These are phyloP conservation scores for Dascyllus trimaculatus DNA, from an alignment of 2,113 vertebrate species.

Conservation along the genomic window DNA sequence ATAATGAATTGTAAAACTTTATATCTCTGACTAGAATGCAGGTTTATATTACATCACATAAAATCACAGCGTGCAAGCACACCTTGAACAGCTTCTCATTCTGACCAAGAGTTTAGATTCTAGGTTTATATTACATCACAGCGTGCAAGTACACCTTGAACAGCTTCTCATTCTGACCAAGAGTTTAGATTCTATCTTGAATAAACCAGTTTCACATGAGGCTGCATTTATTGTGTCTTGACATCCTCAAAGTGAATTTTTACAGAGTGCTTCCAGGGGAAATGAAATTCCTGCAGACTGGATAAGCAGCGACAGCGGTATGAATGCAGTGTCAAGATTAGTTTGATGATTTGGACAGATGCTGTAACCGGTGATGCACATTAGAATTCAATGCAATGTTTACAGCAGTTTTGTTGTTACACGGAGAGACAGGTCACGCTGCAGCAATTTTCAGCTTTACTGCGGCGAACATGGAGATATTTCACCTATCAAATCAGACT, in stretches of 20 bases:
- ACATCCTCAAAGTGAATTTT: slow-evolving; percentile 43
- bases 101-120: background rate
- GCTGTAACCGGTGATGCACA: slow-evolving; percentile 5
- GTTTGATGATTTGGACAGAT: slow-evolving; percentile 33
- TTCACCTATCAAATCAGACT: background rate
- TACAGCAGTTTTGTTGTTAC: slow-evolving; percentile 2
- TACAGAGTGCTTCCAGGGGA: slow-evolving; percentile 32
- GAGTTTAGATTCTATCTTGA: background rate
- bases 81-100: background rate
- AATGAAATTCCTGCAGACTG: slow-evolving; percentile 50
- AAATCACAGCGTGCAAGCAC: background rate
- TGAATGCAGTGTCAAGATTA: slow-evolving; percentile 20
- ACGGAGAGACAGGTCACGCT: background rate
- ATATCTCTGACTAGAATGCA: too few species aligned
- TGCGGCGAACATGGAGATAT: background rate
- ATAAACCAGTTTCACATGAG: slow-evolving; percentile 14
- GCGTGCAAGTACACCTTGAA: background rate
- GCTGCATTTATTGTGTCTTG: slow-evolving; percentile 23
- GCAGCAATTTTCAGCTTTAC: background rate
- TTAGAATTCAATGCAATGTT: slow-evolving; percentile 14
- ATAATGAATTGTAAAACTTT: too few species aligned
- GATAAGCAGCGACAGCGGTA: slow-evolving; percentile 21
- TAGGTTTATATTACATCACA: background rate
- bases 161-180: background rate
- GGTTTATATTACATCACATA: too few species aligned